Evolutionary conservation across 2,797 vertebrate genomes (phyloP), one percentile per base, ranked within the genome.

Genomic region (Poecilia velifera): DNA sequence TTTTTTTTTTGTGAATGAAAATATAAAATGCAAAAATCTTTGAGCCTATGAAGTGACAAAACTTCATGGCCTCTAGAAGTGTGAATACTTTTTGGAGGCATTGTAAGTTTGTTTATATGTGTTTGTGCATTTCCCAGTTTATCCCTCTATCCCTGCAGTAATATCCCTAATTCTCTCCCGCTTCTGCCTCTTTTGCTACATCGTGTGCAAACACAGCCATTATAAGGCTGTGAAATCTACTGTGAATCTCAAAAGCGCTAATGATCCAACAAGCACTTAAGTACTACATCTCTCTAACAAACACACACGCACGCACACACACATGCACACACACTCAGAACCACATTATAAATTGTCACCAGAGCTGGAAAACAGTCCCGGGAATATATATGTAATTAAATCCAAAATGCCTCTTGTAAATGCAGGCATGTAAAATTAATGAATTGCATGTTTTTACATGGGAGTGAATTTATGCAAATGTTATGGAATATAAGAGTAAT

Each of bases 181-280:
- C 86, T 76, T 72, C n/a, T 71, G 68, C 43, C 75, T 72, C 82
- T 74, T 80, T 45, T 86, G 83, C 85, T 89, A 84, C 89, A 89
- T 89, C 90, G 91, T 93, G 88, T 93, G 89, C 87, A 92, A 93
- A 92, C 88, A 90, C 81, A 88, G 80, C 90, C 89, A 92, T 94
- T 93, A 92, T 86, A 87, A 84, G 76, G 76, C 90, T 92, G 89
- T 90, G 88, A 93, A 91, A 92, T 91, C 90, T 91, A 92, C 91
- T 89, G 92, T 91, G 92, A 91, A 88, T 92, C 90, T 92, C 86
- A 87, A 88, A 91, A 90, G 91, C 88, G 80, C 89, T 93, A 93
- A 94, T 94, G 89, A 94, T 90, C 89, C 92, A 87, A 90, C 90
- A 88, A 81, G 81, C 89, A 88, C 88, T 92, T 92, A 86, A 89